A percentile compares a stretch with the other conserved stretches of the same genome.
These are phyloP conservation scores for Fragum sueziense DNA, from an alignment of 2,888 invertebrate genomes.

Conservation along the genomic window DNA sequence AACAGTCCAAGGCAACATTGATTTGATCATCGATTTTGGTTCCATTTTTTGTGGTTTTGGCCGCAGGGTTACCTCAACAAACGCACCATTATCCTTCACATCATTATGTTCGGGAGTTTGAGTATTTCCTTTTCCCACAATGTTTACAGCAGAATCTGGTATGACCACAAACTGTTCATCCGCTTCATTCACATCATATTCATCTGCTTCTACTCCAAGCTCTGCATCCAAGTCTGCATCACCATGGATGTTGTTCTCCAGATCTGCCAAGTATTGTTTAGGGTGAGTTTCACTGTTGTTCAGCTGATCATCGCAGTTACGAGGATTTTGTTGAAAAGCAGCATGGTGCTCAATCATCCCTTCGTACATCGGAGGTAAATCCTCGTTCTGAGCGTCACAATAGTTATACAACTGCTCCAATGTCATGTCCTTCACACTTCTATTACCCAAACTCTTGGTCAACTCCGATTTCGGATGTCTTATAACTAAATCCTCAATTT, in stretches of 20 bases:
- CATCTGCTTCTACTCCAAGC: not conserved
- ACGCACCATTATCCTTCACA: not conserved
- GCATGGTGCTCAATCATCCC: not conserved
- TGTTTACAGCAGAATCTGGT: not conserved
- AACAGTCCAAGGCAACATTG: conserved; percentile 11
- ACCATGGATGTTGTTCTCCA: not conserved
- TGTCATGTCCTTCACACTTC: conserved; percentile 17
- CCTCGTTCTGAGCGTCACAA: not conserved
- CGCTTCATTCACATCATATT: too few relatives aligned
- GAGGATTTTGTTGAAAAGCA: not conserved
- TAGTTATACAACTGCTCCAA: conserved; percentile 20
- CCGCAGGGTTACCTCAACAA: not conserved
- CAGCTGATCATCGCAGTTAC: conserved; percentile 1
- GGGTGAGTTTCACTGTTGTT: conserved; percentile 8
- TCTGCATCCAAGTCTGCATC: not conserved
- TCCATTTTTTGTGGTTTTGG: not conserved
- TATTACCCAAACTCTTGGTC: conserved; percentile 5
- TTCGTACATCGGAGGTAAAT: not conserved
- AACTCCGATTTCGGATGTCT: not conserved
- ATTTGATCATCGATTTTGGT: conserved; percentile 2
- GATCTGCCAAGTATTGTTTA: not conserved
- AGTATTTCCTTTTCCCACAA: not conserved
- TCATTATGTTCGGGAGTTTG: not conserved
- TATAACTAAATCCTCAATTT: not conserved
- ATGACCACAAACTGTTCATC: not conserved